These are phyloP conservation scores for Catharus minimus DNA, from an alignment of 2,113 vertebrate genomes.

Conservation along the genomic window DNA sequence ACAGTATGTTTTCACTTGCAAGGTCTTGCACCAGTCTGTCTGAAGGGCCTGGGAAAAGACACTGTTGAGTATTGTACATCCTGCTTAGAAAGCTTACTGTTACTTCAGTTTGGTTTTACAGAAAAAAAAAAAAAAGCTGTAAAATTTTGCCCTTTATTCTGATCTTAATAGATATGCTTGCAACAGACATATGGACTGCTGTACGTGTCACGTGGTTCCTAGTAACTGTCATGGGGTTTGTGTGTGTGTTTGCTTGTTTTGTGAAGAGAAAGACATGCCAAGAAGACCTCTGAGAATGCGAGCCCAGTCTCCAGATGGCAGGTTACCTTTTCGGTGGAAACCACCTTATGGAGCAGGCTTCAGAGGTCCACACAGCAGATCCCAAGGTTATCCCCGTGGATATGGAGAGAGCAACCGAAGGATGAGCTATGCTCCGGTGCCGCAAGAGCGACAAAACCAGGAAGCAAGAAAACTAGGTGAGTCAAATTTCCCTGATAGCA, in stretches of 20 bases:
- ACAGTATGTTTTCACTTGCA: neutral
- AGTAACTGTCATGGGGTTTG: neutral
- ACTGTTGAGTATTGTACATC: neutral
- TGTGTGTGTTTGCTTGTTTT: conserved; percentile 53
- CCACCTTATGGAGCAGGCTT: conserved; percentile 82
- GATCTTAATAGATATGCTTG: neutral
- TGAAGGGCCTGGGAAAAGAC: neutral
- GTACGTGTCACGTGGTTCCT: fast-evolving
- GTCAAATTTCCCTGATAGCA: neutral
- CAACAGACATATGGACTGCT: neutral
- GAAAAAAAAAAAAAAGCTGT: neutral
- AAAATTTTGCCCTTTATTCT: neutral
- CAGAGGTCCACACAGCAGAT: conserved; percentile 79
- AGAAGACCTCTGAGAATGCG: conserved; percentile 72
- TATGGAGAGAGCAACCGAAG: conserved; percentile 76
- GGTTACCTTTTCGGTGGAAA: conserved; percentile 74
- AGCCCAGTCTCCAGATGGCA: conserved; percentile 63
- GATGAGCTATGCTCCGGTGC: conserved; percentile 80
- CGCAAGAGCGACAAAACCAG: conserved; percentile 82
- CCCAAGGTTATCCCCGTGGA: conserved; percentile 71
- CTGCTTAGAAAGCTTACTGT: neutral
- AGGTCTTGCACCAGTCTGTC: neutral
- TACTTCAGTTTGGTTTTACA: neutral
- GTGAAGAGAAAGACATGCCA: conserved; percentile 80
- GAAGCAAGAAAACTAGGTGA: conserved; percentile 85